Base-by-base conservation (phyloP, 2,888 invertebrate genomes). In the Prosapia bicincta region DNA sequence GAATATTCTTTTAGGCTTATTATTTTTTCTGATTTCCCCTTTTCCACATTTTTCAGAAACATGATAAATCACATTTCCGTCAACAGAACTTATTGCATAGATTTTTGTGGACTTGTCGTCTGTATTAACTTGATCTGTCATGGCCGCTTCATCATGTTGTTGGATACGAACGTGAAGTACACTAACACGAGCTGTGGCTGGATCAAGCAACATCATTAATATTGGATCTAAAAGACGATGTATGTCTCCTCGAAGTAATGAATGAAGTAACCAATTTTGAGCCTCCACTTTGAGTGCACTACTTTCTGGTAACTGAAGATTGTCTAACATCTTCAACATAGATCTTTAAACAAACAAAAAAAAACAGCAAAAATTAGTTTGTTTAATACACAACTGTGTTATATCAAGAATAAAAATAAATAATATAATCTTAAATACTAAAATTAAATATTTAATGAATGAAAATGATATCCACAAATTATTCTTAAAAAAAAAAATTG, bases 51-150 rank as follows among this genome's bases (percentile, higher is more conserved):
- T 76, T 25, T 86, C 86, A 26, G 88, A 87, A 0, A 89, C 87
- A 78, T 90, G 90, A 81, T 89, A 90, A 81, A 89, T 90, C 3
- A 95, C 90, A 80, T 93, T 93, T 0, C 94, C 94, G 80, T 92
- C 92, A 28, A 93, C 92, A 67, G 91, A 93, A 82, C 94, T 94
- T 66, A 95, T 93, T 0, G 94, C 94, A 82, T 92, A 94, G 15
- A 95, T 75, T 30, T 74, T 54, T 30, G 81, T 77, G 81, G 83
- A 43, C 83, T 84, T 78, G 26, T 76, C 73, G 24, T 68, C 73
- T 5, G 26, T 26, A 10, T 28, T 32, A 65, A 68, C 76, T 82
- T 75, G 66, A 13, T 74, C 74, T 5, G 65, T 15, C 26, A 26
- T 28, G 82, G 84, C 25, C 83, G 78, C 86, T 32, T 79, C 78